These are phyloP conservation scores for Drosophila obscura DNA, from an alignment of 1,140 invertebrate species.

Conservation along the genomic window DNA sequence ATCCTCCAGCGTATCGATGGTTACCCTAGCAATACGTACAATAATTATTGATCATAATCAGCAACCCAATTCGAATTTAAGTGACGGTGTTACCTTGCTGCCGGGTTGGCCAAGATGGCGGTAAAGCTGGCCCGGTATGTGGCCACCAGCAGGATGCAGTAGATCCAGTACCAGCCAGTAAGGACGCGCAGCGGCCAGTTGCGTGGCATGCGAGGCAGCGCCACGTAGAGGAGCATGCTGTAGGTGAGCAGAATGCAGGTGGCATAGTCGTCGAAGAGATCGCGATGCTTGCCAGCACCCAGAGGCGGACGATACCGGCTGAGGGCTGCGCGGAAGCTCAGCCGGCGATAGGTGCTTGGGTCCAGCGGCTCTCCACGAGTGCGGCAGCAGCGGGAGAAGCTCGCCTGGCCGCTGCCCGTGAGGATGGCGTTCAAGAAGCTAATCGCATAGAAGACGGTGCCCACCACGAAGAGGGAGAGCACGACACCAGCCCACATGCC, in stretches of 20 bases:
- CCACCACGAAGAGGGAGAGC: conserved; percentile 72
- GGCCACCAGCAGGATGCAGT: conserved; percentile 90
- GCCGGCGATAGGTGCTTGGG: conserved; percentile 20
- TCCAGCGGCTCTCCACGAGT: not conserved
- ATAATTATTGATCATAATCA: not conserved
- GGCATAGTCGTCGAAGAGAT: conserved; percentile 88
- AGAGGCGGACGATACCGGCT: conserved; percentile 31
- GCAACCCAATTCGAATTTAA: no score
- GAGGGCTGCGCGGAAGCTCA: conserved; percentile 59
- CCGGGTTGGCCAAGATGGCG: conserved; percentile 90
- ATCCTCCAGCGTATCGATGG: conserved; percentile 90
- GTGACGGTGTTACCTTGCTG: conserved; percentile 85
- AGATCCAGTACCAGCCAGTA: conserved; percentile 94
- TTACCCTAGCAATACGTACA: conserved; percentile 85
- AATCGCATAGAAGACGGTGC: conserved; percentile 71
- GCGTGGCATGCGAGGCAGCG: conserved; percentile 89
- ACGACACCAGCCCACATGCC: conserved; percentile 79
- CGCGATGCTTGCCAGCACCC: conserved; percentile 11
- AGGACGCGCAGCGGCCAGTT: conserved; percentile 91
- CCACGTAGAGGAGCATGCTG: conserved; percentile 91
- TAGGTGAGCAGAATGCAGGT: conserved; percentile 91
- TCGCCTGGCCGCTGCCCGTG: not conserved
- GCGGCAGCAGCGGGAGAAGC: conserved; percentile 55
- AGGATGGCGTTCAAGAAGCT: conserved; percentile 67
- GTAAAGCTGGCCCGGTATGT: conserved; percentile 93